A percentile compares a stretch with the other conserved stretches of the same genome.
These are phyloP conservation scores for Atta cephalotes DNA, from an alignment of 1,140 invertebrate species.

Conservation along the genomic window DNA sequence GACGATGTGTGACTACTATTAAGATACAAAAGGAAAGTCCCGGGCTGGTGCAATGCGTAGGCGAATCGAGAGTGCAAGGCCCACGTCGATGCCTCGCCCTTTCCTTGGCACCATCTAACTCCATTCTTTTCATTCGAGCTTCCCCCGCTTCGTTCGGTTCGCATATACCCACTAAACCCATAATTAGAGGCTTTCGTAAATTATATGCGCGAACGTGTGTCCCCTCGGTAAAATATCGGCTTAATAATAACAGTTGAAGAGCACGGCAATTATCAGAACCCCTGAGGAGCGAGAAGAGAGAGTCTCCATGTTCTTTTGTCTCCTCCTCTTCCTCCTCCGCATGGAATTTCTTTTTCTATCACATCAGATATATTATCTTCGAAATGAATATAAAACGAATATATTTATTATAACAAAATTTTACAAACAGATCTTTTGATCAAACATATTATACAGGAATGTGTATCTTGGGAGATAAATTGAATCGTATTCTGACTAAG, in stretches of 20 bases:
- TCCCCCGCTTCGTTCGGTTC: conserved; percentile 70
- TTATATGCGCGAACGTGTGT: conserved; percentile 86
- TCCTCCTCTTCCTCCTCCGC: conserved; percentile 68
- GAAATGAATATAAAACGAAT: conserved; percentile 74
- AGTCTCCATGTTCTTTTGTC: conserved; percentile 67
- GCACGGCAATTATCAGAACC: conserved; percentile 85
- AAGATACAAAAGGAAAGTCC: conserved; percentile 79
- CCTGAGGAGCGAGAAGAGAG: conserved; percentile 79
- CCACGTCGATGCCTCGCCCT: conserved; percentile 82
- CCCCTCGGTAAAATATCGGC: conserved; percentile 86
- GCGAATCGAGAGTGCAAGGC: conserved; percentile 81
- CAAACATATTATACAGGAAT: neutral
- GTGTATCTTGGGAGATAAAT: neutral
- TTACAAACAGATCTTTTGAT: neutral
- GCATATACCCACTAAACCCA: conserved; percentile 81
- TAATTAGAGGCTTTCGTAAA: conserved; percentile 86
- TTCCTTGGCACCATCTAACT: conserved; percentile 75
- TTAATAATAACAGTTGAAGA: conserved; percentile 86
- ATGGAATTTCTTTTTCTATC: conserved; percentile 64
- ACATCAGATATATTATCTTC: conserved; percentile 34
- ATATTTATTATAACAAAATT: conserved; percentile 53
- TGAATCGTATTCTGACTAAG: neutral
- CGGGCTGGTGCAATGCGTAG: conserved; percentile 79
- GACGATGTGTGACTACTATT: conserved; percentile 64
- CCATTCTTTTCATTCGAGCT: conserved; percentile 73